phyloP scores from a whole-genome alignment of 2,797 vertebrate genomes.

The Propithecus perrieri region DNA sequence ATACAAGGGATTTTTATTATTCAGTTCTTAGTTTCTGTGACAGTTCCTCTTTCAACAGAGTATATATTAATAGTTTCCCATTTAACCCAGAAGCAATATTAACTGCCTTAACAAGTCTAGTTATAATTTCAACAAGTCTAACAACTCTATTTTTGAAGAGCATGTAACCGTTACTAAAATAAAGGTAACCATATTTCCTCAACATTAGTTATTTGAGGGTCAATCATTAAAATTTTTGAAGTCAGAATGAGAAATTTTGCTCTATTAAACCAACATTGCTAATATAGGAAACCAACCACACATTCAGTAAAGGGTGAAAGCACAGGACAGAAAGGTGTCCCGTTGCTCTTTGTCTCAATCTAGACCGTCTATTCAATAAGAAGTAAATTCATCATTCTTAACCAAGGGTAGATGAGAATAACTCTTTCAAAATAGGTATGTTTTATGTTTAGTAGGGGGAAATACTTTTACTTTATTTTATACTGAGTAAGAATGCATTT shows the following conservation, averaged over 20 bases:
- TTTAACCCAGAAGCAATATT: not conserved
- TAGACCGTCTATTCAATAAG: not conserved
- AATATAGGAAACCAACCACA: not conserved
- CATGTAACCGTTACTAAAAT: constrained; percentile 24
- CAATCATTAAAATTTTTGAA: not conserved
- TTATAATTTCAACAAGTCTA: constrained; percentile 28
- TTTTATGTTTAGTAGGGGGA: not conserved
- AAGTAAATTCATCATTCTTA: not conserved
- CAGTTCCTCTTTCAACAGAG: not conserved
- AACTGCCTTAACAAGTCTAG: constrained; percentile 5
- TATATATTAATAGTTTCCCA: not conserved
- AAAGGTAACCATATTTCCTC: not conserved
- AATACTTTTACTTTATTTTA: not conserved
- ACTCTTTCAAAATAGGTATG: not conserved
- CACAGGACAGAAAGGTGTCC: not conserved
- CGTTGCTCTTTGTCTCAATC: not conserved
- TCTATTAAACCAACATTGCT: not conserved
- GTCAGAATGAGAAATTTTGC: not conserved
- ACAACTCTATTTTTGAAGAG: constrained; percentile 18
- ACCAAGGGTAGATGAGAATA: not conserved
- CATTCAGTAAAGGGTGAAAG: not conserved
- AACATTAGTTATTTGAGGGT: constrained; percentile 1
- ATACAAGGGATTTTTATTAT: not conserved
- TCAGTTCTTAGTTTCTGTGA: not conserved
- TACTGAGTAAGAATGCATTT: not conserved